Percentiles rank a stretch among this genome's conserved stretches.
phyloP scores from a whole-genome alignment of 2,113 vertebrate genomes.

The Catharus bicknelli region DNA sequence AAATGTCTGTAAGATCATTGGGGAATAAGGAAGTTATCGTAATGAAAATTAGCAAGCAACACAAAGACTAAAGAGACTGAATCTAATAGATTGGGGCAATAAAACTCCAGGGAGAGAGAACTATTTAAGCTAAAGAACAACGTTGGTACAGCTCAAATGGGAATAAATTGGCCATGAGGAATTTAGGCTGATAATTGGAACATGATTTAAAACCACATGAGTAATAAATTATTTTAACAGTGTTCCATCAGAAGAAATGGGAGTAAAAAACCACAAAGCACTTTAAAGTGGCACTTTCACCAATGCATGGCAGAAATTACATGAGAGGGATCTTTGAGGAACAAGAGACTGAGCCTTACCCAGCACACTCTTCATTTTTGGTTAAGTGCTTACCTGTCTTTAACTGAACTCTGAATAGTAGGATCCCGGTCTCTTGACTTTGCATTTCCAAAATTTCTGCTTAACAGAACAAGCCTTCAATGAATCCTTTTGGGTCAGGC shows the following conservation, averaged over 20 bases:
- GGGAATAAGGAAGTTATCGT: background rate
- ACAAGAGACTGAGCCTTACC: background rate
- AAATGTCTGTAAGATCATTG: background rate
- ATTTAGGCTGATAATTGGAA: conserved; percentile 30
- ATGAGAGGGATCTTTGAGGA: background rate
- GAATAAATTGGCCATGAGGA: conserved; percentile 11
- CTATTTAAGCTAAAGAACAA: conserved; percentile 16
- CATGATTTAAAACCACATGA: conserved; percentile 6
- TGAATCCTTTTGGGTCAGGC: background rate
- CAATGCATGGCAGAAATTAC: background rate
- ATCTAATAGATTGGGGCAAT: background rate
- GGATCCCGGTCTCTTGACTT: background rate
- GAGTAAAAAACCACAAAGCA: background rate
- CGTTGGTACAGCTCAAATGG: background rate
- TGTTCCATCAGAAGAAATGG: background rate
- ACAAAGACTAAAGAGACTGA: background rate
- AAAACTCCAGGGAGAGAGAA: conserved; percentile 3
- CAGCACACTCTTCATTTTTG: background rate
- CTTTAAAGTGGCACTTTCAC: background rate
- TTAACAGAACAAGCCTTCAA: background rate
- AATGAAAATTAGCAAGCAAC: conserved; percentile 11
- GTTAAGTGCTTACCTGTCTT: background rate
- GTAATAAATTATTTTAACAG: background rate
- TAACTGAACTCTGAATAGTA: background rate
- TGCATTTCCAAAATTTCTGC: background rate